Evolutionary conservation across 2,888 invertebrate species (phyloP).

Genomic region (Plemyria rubiginata): DNA sequence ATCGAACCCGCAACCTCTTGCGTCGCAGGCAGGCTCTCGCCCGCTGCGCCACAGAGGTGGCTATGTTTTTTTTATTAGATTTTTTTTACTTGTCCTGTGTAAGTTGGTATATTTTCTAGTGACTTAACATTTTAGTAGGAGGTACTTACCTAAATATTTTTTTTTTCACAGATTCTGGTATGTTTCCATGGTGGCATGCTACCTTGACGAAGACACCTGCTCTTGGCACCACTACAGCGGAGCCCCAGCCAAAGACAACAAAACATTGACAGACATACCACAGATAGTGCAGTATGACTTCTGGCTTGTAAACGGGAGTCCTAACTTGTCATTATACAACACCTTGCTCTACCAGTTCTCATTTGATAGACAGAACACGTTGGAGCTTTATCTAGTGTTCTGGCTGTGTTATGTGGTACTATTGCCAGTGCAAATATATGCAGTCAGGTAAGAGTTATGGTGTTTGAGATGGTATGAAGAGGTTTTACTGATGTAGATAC

Average conservation of each 20-base stretch:
- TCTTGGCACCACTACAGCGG: conserved; percentile 91
- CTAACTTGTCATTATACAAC: conserved; percentile 93
- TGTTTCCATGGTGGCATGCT: conserved; percentile 96
- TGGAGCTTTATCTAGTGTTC: conserved; percentile 95
- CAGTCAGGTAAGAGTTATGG: conserved; percentile 83
- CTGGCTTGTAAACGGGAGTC: conserved; percentile 98
- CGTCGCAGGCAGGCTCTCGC: too few species aligned
- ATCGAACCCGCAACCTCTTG: too few species aligned
- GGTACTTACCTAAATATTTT: too few species aligned
- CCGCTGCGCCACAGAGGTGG: too few species aligned
- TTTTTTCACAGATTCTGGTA: conserved; percentile 94
- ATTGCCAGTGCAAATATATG: conserved; percentile 95
- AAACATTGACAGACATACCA: conserved; percentile 65
- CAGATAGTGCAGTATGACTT: conserved; percentile 90
- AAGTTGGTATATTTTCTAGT: too few species aligned
- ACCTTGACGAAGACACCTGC: conserved; percentile 91
- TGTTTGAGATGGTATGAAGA: too few species aligned
- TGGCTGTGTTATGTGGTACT: conserved; percentile 94
- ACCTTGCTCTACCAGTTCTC: conserved; percentile 97
- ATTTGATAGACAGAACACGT: conserved; percentile 96
- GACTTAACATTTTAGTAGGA: too few species aligned
- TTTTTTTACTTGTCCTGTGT: too few species aligned
- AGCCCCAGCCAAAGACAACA: conserved; percentile 64
- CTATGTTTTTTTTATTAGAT: too few species aligned
- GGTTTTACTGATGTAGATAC: too few species aligned